phyloP scores from a whole-genome alignment of 2,113 vertebrate genomes.

The Melospiza georgiana region DNA sequence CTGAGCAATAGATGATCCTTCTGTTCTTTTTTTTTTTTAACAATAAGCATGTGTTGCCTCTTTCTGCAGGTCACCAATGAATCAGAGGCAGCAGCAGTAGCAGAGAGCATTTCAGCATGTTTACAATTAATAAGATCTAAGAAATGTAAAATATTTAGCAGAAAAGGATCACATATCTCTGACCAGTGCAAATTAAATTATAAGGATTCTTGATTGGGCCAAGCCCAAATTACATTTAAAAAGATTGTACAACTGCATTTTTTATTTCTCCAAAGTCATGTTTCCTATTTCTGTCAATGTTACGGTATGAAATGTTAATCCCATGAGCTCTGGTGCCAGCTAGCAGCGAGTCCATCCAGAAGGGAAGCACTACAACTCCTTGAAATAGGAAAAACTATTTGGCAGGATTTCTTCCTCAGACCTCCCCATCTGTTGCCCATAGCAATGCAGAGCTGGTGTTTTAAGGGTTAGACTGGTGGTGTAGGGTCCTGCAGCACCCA shows the following conservation, averaged over 20 bases:
- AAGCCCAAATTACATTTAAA: not conserved
- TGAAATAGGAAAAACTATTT: not conserved
- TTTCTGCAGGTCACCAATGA: slow-evolving; percentile 12
- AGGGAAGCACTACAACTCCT: not conserved
- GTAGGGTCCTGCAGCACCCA: too few species aligned
- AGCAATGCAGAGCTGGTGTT: not conserved
- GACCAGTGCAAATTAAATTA: not conserved
- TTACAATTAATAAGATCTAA: not conserved
- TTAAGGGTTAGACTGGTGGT: not conserved
- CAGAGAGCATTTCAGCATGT: not conserved
- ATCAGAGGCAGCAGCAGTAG: not conserved
- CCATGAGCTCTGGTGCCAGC: not conserved
- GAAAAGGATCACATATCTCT: not conserved
- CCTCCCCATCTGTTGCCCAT: not conserved
- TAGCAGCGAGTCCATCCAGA: not conserved
- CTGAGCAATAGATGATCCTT: slow-evolving; percentile 41
- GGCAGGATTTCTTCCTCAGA: not conserved
- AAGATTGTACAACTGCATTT: not conserved
- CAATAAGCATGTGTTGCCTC: slow-evolving; percentile 39
- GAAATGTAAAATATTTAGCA: not conserved
- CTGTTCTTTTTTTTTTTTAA: slow-evolving; percentile 22
- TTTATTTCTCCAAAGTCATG: not conserved
- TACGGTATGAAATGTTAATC: not conserved
- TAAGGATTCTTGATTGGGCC: not conserved
- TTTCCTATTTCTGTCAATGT: not conserved